phyloP scores from a whole-genome alignment of 2,113 vertebrate genomes.

The Scatophagus argus region DNA sequence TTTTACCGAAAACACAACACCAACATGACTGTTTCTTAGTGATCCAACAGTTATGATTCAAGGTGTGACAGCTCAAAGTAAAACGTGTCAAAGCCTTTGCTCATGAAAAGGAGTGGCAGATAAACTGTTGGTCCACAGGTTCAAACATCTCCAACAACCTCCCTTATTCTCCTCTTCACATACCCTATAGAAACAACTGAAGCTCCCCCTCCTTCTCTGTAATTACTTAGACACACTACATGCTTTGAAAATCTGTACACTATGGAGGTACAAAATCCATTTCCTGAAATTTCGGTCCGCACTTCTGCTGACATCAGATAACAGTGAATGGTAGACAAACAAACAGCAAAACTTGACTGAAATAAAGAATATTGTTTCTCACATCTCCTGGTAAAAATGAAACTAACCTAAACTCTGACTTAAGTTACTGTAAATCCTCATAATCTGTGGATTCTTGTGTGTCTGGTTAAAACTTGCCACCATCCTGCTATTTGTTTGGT shows the following conservation, averaged over 20 bases:
- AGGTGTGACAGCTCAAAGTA: conserved; percentile 25
- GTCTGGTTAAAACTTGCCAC: not conserved
- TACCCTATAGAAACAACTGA: conserved; percentile 11
- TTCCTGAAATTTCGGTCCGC: not conserved
- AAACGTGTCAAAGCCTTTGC: conserved; percentile 19
- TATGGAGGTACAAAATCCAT: not conserved
- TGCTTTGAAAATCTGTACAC: conserved; percentile 7
- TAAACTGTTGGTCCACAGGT: conserved; percentile 29
- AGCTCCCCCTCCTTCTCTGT: conserved; percentile 23
- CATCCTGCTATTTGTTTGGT: not conserved
- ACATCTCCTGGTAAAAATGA: not conserved
- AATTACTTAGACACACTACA: not conserved
- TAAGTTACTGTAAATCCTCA: not conserved
- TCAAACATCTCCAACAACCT: conserved; percentile 47
- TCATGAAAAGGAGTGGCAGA: conserved; percentile 40
- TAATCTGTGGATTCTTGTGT: not conserved
- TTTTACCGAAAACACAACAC: not conserved
- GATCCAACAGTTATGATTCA: not conserved
- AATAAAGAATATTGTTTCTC: not conserved
- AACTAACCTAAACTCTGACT: not conserved
- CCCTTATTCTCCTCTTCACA: not conserved
- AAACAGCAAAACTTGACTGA: not conserved
- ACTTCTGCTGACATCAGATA: not conserved
- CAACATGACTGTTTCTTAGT: not conserved
- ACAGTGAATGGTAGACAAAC: not conserved